Base-by-base conservation (phyloP, 2,888 invertebrate genomes). In the Drosophila birchii region DNA sequence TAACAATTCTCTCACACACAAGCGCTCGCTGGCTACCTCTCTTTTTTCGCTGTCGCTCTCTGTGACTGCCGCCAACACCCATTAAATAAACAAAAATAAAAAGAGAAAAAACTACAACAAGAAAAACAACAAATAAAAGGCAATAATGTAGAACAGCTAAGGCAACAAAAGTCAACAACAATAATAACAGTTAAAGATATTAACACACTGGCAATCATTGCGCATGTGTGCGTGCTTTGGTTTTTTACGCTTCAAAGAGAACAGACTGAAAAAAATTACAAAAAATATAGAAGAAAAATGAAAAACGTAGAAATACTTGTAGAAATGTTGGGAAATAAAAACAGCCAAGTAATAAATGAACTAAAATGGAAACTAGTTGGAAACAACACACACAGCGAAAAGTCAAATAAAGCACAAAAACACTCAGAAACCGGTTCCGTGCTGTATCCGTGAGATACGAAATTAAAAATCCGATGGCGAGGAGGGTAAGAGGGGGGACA, bases 311-410 rank as follows among this genome's bases (percentile, higher is more conserved):
- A 63, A 64, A 76, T 64, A 67, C 54, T 68, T 57, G 73, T 57
- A 67, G 68, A 75, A 71, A 76, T 64, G 86, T 86, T 78, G 76
- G 79, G 82, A 61, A 60, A 71, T 49, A 67, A 67, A 60, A 63
- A 62, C 72, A 75, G 73, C 44, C 71, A 83, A 86, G 79, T 72
- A 78, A 80, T 71, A 86, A 86, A 80, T 80, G 88, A 86, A 84
- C 84, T 77, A 88, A 84, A 84, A 84, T 84, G 84, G 84, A 86
- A 84, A 84, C 84, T 80, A 78, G 88, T 88, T 75, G 88, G 76
- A 72, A 62, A 49, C 57, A 20, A 43, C 69, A 59, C 62, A 68
- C 56, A 69, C 56, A 29, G 68, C 47, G 47, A 63, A 49, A 44
- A 63, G 53, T 56, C 59, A 43, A 47, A 58, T 41, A 36, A 63